A percentile compares a stretch with the other conserved stretches of the same genome.
phyloP scores from a whole-genome alignment of 2,797 vertebrate species.

The Todus mexicanus region DNA sequence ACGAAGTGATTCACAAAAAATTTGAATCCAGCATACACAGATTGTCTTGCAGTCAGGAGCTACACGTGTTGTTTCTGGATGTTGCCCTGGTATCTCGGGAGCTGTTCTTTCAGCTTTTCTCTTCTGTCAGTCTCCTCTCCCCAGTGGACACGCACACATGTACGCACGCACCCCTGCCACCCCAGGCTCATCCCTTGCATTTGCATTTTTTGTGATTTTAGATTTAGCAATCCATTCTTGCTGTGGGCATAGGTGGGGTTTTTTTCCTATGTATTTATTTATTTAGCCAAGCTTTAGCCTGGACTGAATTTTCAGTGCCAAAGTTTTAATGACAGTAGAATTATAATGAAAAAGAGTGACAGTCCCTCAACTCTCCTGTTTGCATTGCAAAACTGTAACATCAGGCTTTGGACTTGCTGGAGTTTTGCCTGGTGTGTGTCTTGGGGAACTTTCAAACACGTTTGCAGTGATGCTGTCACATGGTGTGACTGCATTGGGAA shows the following conservation, averaged over 20 bases:
- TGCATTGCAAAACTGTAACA: neutral
- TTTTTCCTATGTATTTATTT: neutral
- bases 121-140: neutral
- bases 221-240: neutral
- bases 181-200: neutral
- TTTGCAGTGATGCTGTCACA: neutral
- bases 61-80: neutral
- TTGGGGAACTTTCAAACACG: accelerated
- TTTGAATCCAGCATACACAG: neutral
- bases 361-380: neutral
- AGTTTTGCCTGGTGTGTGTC: neutral
- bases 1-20: neutral
- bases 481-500: neutral
- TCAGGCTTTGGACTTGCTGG: neutral
- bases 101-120: neutral
- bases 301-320: neutral
- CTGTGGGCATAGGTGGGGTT: neutral
- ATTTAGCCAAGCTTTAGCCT: neutral
- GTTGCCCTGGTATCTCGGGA: neutral
- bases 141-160: accelerated
- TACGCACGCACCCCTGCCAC: accelerated
- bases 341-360: neutral
- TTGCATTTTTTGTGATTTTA: neutral
- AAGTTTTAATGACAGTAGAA: neutral
- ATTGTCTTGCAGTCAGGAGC: neutral